Base-by-base conservation (phyloP, 2,797 vertebrate genomes). In the Spinus olivaceus region DNA sequence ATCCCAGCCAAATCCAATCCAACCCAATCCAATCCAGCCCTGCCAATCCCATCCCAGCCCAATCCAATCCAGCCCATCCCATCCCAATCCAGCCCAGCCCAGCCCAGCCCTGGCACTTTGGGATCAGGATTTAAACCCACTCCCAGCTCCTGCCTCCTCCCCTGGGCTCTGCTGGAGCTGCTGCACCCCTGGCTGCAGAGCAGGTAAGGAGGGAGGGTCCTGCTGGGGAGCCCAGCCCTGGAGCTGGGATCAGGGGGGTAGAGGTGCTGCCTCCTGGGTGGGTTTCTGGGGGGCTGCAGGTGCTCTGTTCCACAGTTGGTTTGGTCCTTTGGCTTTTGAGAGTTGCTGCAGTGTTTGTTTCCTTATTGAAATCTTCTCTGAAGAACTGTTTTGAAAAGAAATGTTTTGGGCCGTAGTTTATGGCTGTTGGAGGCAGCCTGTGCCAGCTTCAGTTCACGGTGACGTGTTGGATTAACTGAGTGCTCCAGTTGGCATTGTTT, bases 101-200 rank as follows among this genome's bases (percentile, higher is more conserved):
- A 16, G 7, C 25, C 60, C 50, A 54, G 37, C 33, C 69, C 27
- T 3, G 28, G 12, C 15, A 19, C 14, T 18, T 1, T 6, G 2
- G 3, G 4, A 8, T 37, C 13, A 10, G 51, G 17, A 4, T 9
- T 20, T 5, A 54, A n/a, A 7, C 8, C 27, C 39, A 8, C 23
- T 19, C 4, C 25, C 57, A 11, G 8, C 0, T 8, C 8, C 19
- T 37, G 25, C 8, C 3, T 56, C 4, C 0, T 37, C 0, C 0
- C 0, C 0, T 14, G 33, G 6, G 7, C 7, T 51, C 1, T 21
- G 37, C 35, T 30, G 12, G 19, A 13, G 7, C 11, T 39, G 12
- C 12, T 80, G 41, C 18, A 4, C 12, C 35, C 27, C 51, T 13
- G 21, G 47, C 20, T 18, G 27, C 63, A 56, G 76, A 2, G 0